phyloP scores from a whole-genome alignment of 2,888 invertebrate genomes.

The Muscina levida region DNA sequence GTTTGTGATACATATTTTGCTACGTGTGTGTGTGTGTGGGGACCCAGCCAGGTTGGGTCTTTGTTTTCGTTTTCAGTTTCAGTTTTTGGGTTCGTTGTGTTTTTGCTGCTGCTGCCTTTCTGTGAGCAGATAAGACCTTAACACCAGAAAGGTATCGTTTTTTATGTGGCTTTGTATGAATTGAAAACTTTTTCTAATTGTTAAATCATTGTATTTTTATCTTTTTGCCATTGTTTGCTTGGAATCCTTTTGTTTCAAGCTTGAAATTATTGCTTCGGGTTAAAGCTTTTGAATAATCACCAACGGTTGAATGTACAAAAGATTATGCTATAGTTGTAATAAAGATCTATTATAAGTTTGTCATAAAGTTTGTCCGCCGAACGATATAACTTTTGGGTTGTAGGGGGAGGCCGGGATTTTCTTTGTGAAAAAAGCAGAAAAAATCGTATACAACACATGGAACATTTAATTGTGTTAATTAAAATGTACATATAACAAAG shows the following conservation, averaged over 20 bases:
- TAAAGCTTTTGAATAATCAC: constrained; percentile 20
- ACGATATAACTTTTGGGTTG: no score
- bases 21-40: not conserved
- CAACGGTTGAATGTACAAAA: not conserved
- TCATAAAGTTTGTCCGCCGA: not conserved
- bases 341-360: not conserved
- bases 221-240: constrained; percentile 25
- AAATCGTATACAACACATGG: no score
- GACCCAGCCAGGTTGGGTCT: not conserved
- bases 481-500: no score
- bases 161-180: constrained; percentile 9
- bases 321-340: not conserved
- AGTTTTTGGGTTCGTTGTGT: not conserved
- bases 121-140: constrained; percentile 26
- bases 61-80: not conserved
- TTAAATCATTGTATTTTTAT: constrained; percentile 30
- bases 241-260: constrained; percentile 30
- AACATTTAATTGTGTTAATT: no score
- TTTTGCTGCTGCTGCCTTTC: not conserved
- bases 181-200: constrained; percentile 35
- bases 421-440: no score
- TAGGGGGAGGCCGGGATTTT: no score
- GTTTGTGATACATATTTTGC: not conserved
- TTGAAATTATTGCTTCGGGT: constrained; percentile 8
- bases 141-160: not conserved